phyloP scores from a whole-genome alignment of 2,113 vertebrate species.

The Sorex araneus region DNA sequence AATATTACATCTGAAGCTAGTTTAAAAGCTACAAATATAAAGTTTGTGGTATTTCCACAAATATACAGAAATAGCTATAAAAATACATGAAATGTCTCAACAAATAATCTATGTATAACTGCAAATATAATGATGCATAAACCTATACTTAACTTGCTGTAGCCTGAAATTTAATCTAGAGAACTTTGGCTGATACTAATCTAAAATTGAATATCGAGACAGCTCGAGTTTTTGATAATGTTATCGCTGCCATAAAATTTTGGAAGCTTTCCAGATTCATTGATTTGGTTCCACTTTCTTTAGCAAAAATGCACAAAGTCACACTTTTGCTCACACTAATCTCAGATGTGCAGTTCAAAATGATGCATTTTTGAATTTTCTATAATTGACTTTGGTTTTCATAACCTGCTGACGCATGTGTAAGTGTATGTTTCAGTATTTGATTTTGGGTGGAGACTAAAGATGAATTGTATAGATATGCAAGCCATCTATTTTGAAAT shows the following conservation, averaged over 20 bases:
- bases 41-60: neutral
- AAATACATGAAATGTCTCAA: neutral
- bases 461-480: neutral
- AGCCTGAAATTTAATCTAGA: neutral
- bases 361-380: neutral
- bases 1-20: constrained; percentile 6
- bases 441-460: neutral
- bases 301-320: constrained; percentile 4
- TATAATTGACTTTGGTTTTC: constrained; percentile 14
- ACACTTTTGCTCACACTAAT: neutral
- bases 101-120: no score
- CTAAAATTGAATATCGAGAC: constrained; percentile 13
- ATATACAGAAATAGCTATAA: neutral
- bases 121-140: neutral
- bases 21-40: neutral
- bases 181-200: neutral
- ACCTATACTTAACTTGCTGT: neutral
- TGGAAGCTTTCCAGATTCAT: neutral
- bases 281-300: neutral
- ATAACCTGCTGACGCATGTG: neutral
- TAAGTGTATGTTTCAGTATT: neutral
- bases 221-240: neutral
- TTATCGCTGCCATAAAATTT: neutral
- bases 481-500: neutral
- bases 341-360: constrained; percentile 14